Base-by-base conservation (phyloP, 2,888 invertebrate species). In the Hemaris fuciformis region DNA sequence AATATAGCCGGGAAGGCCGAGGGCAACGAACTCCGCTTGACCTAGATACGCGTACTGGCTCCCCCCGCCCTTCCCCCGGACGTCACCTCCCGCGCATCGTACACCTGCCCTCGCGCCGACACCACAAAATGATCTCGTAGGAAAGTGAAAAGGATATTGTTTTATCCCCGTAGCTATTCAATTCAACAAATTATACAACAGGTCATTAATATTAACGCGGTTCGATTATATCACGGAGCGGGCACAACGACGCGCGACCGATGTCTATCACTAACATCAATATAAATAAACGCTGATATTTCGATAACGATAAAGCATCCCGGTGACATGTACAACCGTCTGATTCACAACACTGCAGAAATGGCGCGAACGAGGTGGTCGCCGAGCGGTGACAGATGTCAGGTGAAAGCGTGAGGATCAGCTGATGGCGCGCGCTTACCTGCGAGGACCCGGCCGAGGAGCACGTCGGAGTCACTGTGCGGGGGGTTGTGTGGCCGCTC, bases 1-100 rank as follows among this genome's bases (percentile, higher is more conserved):
- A 90, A 91, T 91, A 91, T 91, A 91, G 90, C 86, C 83, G 89
- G 90, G 91, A 92, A 91, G 91, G 91, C 91, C 91, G 91, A 90
- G 91, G 89, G 90, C 91, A 91, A 91, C 89, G 91, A 92, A 90
- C 91, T 91, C 90, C 74, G 91, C 87, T 87, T 91, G 92, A 91
- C 92, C 92, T 77, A 92, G 91, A 89, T 92, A 81, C 76, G 83
- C 76, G 72, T 76, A 69, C 77, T 60, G 74, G 71, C 65, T 72
- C 67, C 73, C n/a, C 64, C 66, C 42, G 66, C 59, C n/a, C n/a
- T n/a, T n/a, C n/a, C n/a, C n/a, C n/a, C n/a, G n/a, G n/a, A n/a
- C n/a, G n/a, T n/a, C 60, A 57, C 66, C 70, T 66, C 67, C 48
- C 27, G 53, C 53, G 31, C 53, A 31, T 31, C 53, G 15, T 31